Evolutionary conservation across 2,888 invertebrate genomes (phyloP), one percentile per base, ranked within the genome.

Genomic region (Caenorhabditis sp.): DNA sequence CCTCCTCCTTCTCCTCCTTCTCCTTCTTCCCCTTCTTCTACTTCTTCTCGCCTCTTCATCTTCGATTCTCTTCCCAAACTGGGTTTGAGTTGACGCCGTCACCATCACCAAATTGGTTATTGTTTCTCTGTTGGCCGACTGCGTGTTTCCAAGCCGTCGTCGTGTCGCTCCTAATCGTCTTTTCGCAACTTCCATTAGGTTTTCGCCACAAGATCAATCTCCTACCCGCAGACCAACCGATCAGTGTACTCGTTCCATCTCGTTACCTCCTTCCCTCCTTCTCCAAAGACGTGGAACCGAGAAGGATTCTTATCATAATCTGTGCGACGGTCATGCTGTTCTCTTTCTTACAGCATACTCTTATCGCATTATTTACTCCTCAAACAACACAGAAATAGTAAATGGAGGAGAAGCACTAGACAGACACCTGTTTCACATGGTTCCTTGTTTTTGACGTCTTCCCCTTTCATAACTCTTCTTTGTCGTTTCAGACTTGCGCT

Each of bases 61-160:
- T 28, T 40, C 40, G 24, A n/a, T 51, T 35, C 55, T 55, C 20
- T 35, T 24, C 26, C 58, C 65, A 76, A 76, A 76, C 76, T 67
- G 76, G 76, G 76, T 76, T 74, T 76, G 76, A 76, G 76, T 76
- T 74, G 72, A 74, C 76, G 76, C 44, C 65, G 74, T 67, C 74
- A 67, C 65, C 76, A 76, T 76, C 76, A 76, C 76, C 76, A 76
- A 76, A 76, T 76, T 76, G 76, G 76, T 76, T 76, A 76, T 76
- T 76, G 76, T 76, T 76, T 74, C 37, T 65, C 40, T 44, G 53
- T 44, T 58, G 15, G 32, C 24, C 71, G 55, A 44, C 70, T 32
- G n/a, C n/a, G n/a, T n/a, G 5, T 32, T 32, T 32, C 47, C 26
- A 32, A 13, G 37, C 22, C 40, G 50, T 26, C n/a, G 37, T 65